phyloP scores from a whole-genome alignment of 2,797 vertebrate genomes.

The Acridotheres tristis region DNA sequence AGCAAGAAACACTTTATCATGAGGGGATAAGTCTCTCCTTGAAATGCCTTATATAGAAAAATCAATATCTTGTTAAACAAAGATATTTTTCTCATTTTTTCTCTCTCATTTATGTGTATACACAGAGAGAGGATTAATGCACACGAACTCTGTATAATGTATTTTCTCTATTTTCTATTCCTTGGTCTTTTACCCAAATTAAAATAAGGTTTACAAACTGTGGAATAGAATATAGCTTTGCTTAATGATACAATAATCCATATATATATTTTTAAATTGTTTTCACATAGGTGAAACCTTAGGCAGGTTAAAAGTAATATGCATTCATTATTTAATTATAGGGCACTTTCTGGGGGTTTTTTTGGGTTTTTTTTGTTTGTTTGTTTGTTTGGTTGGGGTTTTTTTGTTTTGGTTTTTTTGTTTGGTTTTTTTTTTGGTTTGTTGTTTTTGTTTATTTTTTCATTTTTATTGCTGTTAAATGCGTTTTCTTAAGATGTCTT shows the following conservation, averaged over 20 bases:
- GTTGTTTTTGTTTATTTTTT: too few relatives aligned
- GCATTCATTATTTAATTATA: not conserved
- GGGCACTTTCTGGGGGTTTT: too few relatives aligned
- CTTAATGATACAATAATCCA: not conserved
- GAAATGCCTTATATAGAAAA: not conserved
- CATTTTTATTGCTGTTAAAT: not conserved
- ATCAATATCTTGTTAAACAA: not conserved
- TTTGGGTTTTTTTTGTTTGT: too few relatives aligned
- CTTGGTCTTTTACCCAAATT: not conserved
- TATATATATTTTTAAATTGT: not conserved
- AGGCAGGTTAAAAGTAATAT: not conserved
- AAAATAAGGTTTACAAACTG: not conserved
- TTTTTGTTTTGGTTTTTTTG: too few relatives aligned
- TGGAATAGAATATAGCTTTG: not conserved
- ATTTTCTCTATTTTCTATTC: not conserved
- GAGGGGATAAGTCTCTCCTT: not conserved
- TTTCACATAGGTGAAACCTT: not conserved
- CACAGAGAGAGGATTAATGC: not conserved
- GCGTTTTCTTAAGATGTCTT: not conserved
- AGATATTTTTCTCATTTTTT: not conserved
- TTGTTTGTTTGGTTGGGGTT: too few relatives aligned
- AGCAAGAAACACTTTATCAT: not conserved
- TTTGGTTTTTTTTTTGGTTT: too few relatives aligned
- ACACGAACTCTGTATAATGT: not conserved
- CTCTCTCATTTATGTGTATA: not conserved